Evolutionary conservation across 2,797 vertebrate species (phyloP).

Genomic region (Onychomys leucogaster): DNA sequence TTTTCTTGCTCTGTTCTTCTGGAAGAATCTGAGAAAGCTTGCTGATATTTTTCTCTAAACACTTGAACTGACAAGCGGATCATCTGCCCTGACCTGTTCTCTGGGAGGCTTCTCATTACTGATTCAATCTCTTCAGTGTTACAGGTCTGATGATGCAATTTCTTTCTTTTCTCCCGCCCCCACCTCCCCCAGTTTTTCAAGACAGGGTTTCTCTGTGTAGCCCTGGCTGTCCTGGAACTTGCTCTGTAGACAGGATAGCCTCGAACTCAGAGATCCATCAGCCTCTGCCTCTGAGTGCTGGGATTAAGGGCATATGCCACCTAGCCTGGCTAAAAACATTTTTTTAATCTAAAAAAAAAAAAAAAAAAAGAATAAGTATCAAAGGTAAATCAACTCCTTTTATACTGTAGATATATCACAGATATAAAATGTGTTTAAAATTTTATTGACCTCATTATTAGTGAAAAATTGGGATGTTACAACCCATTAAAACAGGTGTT

Average conservation of each 20-base stretch:
- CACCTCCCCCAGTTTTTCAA: neutral
- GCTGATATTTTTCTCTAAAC: neutral
- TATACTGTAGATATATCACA: neutral
- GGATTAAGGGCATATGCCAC: neutral
- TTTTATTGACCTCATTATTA: neutral
- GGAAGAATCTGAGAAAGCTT: neutral
- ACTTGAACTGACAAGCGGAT: neutral
- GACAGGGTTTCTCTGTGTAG: neutral
- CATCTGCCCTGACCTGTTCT: neutral
- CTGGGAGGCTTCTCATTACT: neutral
- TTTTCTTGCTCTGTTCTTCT: neutral
- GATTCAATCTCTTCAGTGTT: neutral
- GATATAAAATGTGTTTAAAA: constrained; percentile 32
- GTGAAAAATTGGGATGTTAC: neutral
- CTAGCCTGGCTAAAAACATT: neutral
- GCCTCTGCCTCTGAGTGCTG: neutral
- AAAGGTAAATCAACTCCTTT: neutral
- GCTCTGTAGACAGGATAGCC: neutral
- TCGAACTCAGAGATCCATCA: neutral
- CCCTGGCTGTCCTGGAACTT: neutral
- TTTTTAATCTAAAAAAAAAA: neutral
- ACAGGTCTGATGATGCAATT: neutral
- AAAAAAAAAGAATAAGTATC: neutral
- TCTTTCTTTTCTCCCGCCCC: neutral
- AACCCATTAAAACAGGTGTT: neutral